These are phyloP conservation scores for Caenorhabditis sp. DNA, from an alignment of 2,888 invertebrate species.

Conservation along the genomic window DNA sequence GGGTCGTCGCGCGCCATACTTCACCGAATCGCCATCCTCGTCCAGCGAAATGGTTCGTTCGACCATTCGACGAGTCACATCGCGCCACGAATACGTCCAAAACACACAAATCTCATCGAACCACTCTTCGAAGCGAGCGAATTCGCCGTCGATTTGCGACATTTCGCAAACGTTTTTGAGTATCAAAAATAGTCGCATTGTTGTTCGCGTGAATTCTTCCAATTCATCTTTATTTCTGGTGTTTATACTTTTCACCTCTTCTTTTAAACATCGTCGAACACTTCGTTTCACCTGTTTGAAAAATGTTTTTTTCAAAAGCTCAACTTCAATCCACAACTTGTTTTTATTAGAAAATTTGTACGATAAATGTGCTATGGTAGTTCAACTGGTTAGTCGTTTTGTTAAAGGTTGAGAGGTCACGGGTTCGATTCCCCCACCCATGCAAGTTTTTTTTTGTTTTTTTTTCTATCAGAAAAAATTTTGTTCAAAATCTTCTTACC, in stretches of 20 bases:
- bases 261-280: slow-evolving; percentile 12
- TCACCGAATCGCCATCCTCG: slow-evolving; percentile 41
- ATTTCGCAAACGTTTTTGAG: slow-evolving; percentile 12
- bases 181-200: slow-evolving; percentile 41
- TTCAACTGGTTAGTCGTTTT: no score
- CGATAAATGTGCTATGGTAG: no score
- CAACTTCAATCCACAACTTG: no score
- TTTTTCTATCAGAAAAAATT: not conserved
- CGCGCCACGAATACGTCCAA: slow-evolving; percentile 51
- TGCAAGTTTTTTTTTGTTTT: not conserved
- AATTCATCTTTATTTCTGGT: slow-evolving; percentile 20
- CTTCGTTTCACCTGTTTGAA: slow-evolving; percentile 14
- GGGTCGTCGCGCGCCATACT: slow-evolving; percentile 38
- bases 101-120: slow-evolving; percentile 37
- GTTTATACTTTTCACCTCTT: slow-evolving; percentile 18
- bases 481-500: no score
- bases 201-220: slow-evolving; percentile 40
- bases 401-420: no score
- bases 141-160: not conserved
- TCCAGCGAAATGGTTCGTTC: slow-evolving; percentile 40
- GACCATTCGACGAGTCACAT: slow-evolving; percentile 41
- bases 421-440: no score
- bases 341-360: no score
- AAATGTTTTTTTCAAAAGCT: not conserved
- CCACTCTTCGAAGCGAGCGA: slow-evolving; percentile 42